Conservation (phyloP, 2,888 invertebrate species). For the Brachynemurus nebulosus region DNA sequence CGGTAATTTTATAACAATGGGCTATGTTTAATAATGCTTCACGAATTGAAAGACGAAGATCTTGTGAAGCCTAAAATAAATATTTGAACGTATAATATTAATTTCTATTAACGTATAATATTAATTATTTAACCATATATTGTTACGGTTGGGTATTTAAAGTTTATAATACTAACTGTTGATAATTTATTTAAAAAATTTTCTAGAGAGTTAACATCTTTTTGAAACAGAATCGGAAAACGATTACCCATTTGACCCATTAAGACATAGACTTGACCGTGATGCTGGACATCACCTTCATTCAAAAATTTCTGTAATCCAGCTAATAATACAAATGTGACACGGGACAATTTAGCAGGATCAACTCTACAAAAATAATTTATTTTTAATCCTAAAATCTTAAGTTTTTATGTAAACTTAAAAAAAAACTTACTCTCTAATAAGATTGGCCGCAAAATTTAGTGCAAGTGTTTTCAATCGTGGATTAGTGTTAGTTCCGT, state of each 20-base stretch:
- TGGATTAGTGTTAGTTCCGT: constrained; percentile 68
- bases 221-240: constrained; percentile 47
- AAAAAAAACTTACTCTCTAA: constrained; percentile 47
- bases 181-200: constrained; percentile 36
- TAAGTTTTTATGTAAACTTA: background rate
- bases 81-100: too few relatives aligned
- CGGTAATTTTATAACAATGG: constrained; percentile 39
- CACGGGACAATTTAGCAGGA: constrained; percentile 43
- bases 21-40: constrained; percentile 57
- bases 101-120: background rate
- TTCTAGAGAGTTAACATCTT: constrained; percentile 45
- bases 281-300: constrained; percentile 46
- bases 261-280: constrained; percentile 59
- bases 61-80: constrained; percentile 30
- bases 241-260: constrained; percentile 52
- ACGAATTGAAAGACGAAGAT: constrained; percentile 48
- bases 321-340: constrained; percentile 56
- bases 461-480: constrained; percentile 69
- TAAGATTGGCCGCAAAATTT: constrained; percentile 67
- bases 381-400: background rate
- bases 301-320: constrained; percentile 58
- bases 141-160: background rate
- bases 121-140: background rate
- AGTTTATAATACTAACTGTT: constrained; percentile 25
- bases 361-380: constrained; percentile 38